Conservation (phyloP, 1,140 invertebrate species). For the Drosophila pectinifera region DNA sequence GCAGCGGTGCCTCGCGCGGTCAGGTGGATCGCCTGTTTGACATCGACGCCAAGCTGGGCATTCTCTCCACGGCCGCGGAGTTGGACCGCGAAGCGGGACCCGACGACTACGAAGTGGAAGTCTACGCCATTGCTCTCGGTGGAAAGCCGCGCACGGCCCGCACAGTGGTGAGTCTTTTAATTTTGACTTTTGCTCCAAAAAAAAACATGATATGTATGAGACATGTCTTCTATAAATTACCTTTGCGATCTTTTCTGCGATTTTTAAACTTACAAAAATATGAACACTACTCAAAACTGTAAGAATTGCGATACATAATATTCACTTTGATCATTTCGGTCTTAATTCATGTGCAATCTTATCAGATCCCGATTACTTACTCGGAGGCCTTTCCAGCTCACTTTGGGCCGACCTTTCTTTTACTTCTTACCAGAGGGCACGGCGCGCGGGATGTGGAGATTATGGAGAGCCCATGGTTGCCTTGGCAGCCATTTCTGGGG, state of each 20-base stretch:
- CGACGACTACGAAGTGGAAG: constrained; percentile 92
- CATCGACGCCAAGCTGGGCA: constrained; percentile 94
- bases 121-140: constrained; percentile 91
- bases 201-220: no score
- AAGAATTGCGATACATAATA: constrained; percentile 9
- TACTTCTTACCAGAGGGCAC: constrained; percentile 1
- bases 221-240: no score
- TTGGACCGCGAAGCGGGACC: constrained; percentile 94
- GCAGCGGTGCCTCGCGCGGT: not conserved
- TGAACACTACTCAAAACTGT: not conserved
- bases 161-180: constrained; percentile 91
- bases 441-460: not conserved
- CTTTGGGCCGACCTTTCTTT: constrained; percentile 24
- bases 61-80: constrained; percentile 92
- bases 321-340: constrained; percentile 20
- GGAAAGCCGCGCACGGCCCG: constrained; percentile 89
- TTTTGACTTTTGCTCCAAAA: no score
- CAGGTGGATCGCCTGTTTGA: constrained; percentile 94
- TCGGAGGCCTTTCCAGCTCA: not conserved
- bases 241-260: no score
- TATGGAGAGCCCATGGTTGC: not conserved
- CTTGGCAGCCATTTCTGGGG: constrained; percentile 47
- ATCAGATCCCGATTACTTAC: constrained; percentile 36
- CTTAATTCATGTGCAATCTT: constrained; percentile 15
- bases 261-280: not conserved